Conservation (phyloP, 2,113 vertebrate species). For the Thinocorus orbignyianus region DNA sequence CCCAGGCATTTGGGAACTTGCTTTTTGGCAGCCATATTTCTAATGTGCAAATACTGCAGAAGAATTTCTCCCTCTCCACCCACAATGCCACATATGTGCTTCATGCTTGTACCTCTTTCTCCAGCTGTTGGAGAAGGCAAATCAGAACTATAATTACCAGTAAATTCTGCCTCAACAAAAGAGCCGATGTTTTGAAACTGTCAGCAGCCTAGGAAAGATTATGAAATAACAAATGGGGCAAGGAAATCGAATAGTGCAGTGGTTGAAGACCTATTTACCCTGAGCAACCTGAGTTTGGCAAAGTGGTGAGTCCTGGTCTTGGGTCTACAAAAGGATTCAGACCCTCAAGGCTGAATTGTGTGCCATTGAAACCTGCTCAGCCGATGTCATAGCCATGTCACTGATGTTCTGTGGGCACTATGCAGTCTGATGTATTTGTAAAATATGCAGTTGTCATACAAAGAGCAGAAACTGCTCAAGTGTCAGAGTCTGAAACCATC, state of each 20-base stretch:
- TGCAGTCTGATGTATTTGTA: neutral
- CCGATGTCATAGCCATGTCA: neutral
- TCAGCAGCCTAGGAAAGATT: neutral
- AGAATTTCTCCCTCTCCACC: neutral
- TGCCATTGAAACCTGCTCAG: neutral
- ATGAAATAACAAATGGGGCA: neutral
- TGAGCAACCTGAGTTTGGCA: neutral
- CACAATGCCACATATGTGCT: neutral
- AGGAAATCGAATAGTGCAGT: neutral
- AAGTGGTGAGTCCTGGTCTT: neutral
- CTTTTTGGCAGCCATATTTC: conserved; percentile 19
- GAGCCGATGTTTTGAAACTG: neutral
- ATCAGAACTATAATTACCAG: neutral
- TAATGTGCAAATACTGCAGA: neutral
- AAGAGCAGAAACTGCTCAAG: neutral
- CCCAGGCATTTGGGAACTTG: neutral
- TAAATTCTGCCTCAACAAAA: neutral
- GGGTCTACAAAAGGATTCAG: neutral
- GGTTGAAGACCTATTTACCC: neutral
- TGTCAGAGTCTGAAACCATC: neutral
- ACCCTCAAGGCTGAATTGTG: neutral
- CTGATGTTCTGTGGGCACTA: neutral
- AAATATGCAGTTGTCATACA: neutral
- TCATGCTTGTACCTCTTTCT: neutral
- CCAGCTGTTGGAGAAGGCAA: neutral